Conservation (phyloP, 37 sponge, comb jelly and placozoan genomes). For the Spongilla lacustris region DNA sequence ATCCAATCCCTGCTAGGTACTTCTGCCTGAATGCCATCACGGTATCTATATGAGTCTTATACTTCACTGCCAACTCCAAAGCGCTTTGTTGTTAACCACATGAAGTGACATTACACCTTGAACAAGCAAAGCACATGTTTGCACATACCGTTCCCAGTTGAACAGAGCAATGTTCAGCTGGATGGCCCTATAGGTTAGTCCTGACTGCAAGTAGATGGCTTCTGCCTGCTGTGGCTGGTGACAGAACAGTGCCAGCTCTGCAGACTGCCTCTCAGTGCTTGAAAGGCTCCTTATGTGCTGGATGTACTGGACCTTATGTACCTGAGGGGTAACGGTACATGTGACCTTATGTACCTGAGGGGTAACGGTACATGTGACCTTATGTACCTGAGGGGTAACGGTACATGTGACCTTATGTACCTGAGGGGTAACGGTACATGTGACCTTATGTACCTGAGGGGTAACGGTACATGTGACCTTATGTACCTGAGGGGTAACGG, state of each 20-base stretch:
- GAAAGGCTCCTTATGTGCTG: conserved; percentile 67
- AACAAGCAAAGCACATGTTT: not conserved
- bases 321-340: conserved; percentile 42
- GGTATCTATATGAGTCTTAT: conserved; percentile 98
- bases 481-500: too few relatives aligned
- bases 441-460: too few relatives aligned
- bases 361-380: too few relatives aligned
- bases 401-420: too few relatives aligned
- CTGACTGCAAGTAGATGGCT: conserved; percentile 84
- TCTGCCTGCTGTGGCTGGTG: conserved; percentile 88
- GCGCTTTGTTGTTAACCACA: conserved; percentile 55
- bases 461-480: too few relatives aligned
- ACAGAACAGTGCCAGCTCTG: conserved; percentile 90
- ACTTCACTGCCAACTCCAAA: conserved; percentile 86
- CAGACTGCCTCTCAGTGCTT: conserved; percentile 67
- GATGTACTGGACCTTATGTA: conserved; percentile 88
- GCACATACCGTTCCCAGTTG: conserved; percentile 91
- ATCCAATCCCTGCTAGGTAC: conserved; percentile 72
- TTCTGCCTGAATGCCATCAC: conserved; percentile 89
- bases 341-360: too few relatives aligned
- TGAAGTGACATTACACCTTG: not conserved
- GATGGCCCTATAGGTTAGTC: conserved; percentile 86
- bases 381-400: too few relatives aligned
- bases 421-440: too few relatives aligned
- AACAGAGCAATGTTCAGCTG: conserved; percentile 81